These are phyloP conservation scores for Epistrophella euchroma DNA, from an alignment of 2,888 invertebrate species.

Conservation along the genomic window DNA sequence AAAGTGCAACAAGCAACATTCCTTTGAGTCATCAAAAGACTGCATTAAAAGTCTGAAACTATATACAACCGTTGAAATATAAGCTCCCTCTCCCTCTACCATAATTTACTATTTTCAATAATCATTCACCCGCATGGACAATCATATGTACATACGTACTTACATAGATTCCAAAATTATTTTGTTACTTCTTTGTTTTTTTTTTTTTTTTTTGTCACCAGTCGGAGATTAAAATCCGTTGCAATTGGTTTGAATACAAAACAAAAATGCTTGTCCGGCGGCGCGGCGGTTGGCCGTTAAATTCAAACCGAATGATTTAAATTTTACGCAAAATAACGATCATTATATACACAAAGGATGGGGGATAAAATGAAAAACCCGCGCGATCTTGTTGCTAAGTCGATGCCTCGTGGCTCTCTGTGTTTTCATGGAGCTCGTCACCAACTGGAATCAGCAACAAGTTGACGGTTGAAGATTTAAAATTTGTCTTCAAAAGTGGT, in stretches of 20 bases:
- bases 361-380: conserved; percentile 44
- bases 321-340: conserved; percentile 59
- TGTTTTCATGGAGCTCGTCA: conserved; percentile 46
- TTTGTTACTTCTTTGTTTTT: conserved; percentile 9
- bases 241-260: not conserved
- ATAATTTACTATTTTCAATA: conserved; percentile 41
- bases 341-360: conserved; percentile 41
- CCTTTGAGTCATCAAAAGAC: conserved; percentile 43
- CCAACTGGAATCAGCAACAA: conserved; percentile 71
- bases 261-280: conserved; percentile 51
- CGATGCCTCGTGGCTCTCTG: not conserved
- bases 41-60: conserved; percentile 9
- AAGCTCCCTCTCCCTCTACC: not conserved
- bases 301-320: conserved; percentile 64
- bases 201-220: conserved; percentile 52
- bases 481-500: conserved; percentile 31
- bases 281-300: conserved; percentile 60
- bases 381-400: conserved; percentile 73
- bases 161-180: conserved; percentile 29
- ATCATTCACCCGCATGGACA: conserved; percentile 60
- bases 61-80: conserved; percentile 17
- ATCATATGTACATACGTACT: not conserved
- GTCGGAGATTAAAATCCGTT: not conserved
- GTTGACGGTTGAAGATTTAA: conserved; percentile 65
- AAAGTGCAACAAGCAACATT: conserved; percentile 37